These are phyloP conservation scores for Drosophila nr. fundita DNA, from an alignment of 2,888 invertebrate species.

Conservation along the genomic window DNA sequence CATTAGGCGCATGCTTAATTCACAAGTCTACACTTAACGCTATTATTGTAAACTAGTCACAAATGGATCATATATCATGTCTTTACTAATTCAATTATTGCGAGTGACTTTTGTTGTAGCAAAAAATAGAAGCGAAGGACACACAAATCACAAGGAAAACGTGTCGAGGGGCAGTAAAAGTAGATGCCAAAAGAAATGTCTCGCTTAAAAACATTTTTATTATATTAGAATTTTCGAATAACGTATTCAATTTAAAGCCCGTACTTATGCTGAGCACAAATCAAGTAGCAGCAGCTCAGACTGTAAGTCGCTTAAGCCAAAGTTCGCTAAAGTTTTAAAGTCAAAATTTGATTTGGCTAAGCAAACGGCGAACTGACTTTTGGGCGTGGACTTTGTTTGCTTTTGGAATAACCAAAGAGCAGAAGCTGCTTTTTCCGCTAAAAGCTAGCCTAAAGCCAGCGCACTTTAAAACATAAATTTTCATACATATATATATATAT, in stretches of 20 bases:
- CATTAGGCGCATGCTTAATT: constrained; percentile 46
- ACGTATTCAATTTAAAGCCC: constrained; percentile 6
- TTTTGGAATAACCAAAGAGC: constrained; percentile 15
- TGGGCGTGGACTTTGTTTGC: constrained; percentile 22
- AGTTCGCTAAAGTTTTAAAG: constrained; percentile 35
- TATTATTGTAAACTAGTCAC: constrained; percentile 8
- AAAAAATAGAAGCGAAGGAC: neutral
- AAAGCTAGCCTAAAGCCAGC: constrained; percentile 19
- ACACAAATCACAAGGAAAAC: constrained; percentile 46
- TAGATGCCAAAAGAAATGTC: constrained; percentile 2
- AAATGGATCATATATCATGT: constrained; percentile 60
- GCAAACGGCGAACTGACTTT: constrained; percentile 23
- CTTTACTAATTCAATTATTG: constrained; percentile 63
- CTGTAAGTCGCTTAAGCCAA: constrained; percentile 3
- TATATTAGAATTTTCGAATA: neutral
- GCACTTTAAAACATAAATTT: constrained; percentile 49
- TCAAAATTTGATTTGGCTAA: constrained; percentile 31
- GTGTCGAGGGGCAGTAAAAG: constrained; percentile 8
- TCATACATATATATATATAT: constrained; percentile 2
- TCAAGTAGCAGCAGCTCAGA: constrained; percentile 8
- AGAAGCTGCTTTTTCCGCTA: constrained; percentile 23
- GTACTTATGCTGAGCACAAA: constrained; percentile 8
- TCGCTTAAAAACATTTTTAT: neutral
- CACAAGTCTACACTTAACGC: constrained; percentile 21
- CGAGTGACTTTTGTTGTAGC: constrained; percentile 57